phyloP scores from a whole-genome alignment of 2,113 vertebrate genomes.

The Mesembrinibis cayennensis region DNA sequence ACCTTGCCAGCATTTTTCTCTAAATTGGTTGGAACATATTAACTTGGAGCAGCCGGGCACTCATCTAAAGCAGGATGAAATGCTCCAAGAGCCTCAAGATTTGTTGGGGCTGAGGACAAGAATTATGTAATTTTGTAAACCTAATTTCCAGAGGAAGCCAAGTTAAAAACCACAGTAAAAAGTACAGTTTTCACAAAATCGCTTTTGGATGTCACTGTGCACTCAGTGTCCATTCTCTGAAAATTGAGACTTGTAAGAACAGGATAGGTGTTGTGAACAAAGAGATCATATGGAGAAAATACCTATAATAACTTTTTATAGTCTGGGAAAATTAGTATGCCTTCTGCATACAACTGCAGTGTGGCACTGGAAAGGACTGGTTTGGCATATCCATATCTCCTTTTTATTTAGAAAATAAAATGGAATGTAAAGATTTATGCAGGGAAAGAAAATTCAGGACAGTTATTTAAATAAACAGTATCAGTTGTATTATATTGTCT shows the following conservation, averaged over 20 bases:
- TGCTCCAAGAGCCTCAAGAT: neutral
- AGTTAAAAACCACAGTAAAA: neutral
- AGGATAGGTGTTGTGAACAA: neutral
- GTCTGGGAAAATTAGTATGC: slow-evolving; percentile 39
- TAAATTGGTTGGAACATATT: neutral
- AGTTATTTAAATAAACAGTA: neutral
- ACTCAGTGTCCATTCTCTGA: neutral
- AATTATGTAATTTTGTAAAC: neutral
- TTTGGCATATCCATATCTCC: neutral
- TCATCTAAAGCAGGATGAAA: neutral
- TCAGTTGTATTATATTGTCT: neutral
- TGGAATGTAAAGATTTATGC: neutral
- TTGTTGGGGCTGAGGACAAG: neutral
- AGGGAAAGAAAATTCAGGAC: neutral
- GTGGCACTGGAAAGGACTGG: slow-evolving; percentile 4
- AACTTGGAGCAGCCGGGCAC: neutral
- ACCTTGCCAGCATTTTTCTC: slow-evolving; percentile 10
- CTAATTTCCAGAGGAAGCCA: neutral
- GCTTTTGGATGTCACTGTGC: neutral
- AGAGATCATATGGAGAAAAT: neutral
- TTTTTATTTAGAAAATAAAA: slow-evolving; percentile 36
- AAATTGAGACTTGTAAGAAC: neutral
- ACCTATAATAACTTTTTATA: neutral
- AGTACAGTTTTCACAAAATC: neutral
- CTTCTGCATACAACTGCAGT: slow-evolving; percentile 17